Evolutionary conservation across 2,888 invertebrate species (phyloP).

Genomic region (Candidula unifasciata): DNA sequence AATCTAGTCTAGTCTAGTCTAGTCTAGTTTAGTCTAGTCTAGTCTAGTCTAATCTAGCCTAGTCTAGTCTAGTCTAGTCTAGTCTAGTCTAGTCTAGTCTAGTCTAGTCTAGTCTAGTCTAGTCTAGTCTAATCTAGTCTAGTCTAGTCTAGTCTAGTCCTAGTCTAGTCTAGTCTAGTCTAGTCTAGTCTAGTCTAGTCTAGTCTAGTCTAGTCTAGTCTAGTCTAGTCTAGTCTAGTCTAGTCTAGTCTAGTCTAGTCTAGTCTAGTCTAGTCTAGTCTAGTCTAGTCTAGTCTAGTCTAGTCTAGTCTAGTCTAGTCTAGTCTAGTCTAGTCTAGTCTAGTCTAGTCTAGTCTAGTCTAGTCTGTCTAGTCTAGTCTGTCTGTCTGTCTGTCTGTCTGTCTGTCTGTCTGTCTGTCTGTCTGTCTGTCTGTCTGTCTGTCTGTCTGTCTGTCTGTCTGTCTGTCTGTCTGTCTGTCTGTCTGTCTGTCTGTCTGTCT

Average conservation of each 20-base stretch:
- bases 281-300: constrained; percentile 5
- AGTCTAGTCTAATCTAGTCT: constrained; percentile 22
- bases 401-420: no score
- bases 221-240: constrained; percentile 22
- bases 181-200: constrained; percentile 31
- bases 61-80: constrained; percentile 9
- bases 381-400: no score
- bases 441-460: no score
- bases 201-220: constrained; percentile 22
- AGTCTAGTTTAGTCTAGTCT: neutral
- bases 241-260: constrained; percentile 18
- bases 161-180: constrained; percentile 22
- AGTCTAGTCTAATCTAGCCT: neutral
- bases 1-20: neutral
- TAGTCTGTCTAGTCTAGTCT: no score
- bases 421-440: no score
- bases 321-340: no score
- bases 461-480: no score
- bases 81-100: constrained; percentile 22
- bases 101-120: constrained; percentile 26
- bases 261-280: constrained; percentile 24
- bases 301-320: no score
- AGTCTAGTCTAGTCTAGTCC: constrained; percentile 23
- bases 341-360: no score
- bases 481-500: no score